A percentile compares a stretch with the other conserved stretches of the same genome.
phyloP scores from a whole-genome alignment of 92 coral and sea anemone genomes.

The Bergia sp. region DNA sequence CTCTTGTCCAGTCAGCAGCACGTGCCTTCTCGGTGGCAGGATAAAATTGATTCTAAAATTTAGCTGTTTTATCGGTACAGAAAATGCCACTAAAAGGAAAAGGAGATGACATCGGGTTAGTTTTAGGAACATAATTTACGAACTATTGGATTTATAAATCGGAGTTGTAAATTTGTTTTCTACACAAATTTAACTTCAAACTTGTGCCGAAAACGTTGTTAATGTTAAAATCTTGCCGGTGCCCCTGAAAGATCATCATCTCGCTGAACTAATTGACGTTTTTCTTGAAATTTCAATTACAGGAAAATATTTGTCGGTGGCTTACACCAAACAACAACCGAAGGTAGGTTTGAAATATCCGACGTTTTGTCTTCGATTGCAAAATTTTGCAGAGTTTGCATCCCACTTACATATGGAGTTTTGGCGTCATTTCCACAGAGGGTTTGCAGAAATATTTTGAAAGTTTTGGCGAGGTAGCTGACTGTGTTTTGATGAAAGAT shows the following conservation, averaged over 20 bases:
- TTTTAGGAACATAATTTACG: background rate
- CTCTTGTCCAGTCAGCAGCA: background rate
- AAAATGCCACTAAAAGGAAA: constrained; percentile 60
- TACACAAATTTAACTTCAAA: too few relatives aligned
- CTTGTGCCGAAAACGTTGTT: too few relatives aligned
- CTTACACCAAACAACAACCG: constrained; percentile 70
- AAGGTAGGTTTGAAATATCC: constrained; percentile 56
- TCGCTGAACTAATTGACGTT: background rate
- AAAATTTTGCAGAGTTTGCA: background rate
- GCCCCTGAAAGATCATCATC: too few relatives aligned
- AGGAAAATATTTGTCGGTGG: constrained; percentile 98
- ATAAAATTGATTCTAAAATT: too few relatives aligned
- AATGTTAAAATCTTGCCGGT: background rate
- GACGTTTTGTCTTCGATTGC: background rate
- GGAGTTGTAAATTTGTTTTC: too few relatives aligned
- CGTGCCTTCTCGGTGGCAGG: background rate
- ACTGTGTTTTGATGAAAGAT: constrained; percentile 96
- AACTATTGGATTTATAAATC: too few relatives aligned
- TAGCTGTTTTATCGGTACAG: constrained; percentile 9
- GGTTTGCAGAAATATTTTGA: constrained; percentile 87
- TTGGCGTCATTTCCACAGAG: constrained; percentile 61
- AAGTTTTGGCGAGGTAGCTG: constrained; percentile 91
- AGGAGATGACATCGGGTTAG: constrained; percentile 97
- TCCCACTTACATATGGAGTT: background rate
- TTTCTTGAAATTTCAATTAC: constrained; percentile 7